Evolutionary conservation across 2,797 vertebrate genomes (phyloP), one percentile per base, ranked within the genome.

Genomic region (Potorous gilbertii): DNA sequence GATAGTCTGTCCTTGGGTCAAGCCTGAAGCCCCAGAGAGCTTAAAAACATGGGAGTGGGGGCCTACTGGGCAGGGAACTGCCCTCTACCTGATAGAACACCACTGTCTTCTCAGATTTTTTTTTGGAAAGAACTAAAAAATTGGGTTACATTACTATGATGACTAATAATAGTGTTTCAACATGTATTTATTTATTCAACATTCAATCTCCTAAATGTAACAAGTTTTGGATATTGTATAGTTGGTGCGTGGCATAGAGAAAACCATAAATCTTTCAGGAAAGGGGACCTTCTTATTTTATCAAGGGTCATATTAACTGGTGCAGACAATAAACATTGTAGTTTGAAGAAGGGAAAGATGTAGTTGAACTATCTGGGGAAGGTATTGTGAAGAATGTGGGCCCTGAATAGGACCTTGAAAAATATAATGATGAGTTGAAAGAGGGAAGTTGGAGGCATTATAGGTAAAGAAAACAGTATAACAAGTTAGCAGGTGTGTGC

Each of bases 311-410:
- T 94, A 40, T 27, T 56, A 12, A 56, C 14, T 46, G 50, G 62
- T 74, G 50, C 0, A 91, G 91, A 11, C 11, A 54, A 92, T 50
- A 40, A 87, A 46, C 21, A 27, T 40, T 90, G 40, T 34, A 29
- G n/a, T 90, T 94, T 87, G 54, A 55, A 90, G n/a, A 81, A 27
- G 13, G 34, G 50, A 95, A 90, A 89, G 90, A 93, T 93, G 59
- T 31, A 50, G 28, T 6, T 52, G 50, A 27, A 59, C 12, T 52
- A 92, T 74, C 1, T 93, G 52, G 50, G 5, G 8, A 46, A 96
- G 40, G 62, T 59, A 55, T 90, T 50, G 40, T 27, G 21, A 40
- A 87, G 74, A 87, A 87, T 50, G n/a, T 87, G 24, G 8, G 21
- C 40, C 66, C 1, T 40, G 34, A 46, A 90, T 0, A 55, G 66